These are phyloP conservation scores for Meriones unguiculatus DNA, from an alignment of 2,113 vertebrate species.

Conservation along the genomic window DNA sequence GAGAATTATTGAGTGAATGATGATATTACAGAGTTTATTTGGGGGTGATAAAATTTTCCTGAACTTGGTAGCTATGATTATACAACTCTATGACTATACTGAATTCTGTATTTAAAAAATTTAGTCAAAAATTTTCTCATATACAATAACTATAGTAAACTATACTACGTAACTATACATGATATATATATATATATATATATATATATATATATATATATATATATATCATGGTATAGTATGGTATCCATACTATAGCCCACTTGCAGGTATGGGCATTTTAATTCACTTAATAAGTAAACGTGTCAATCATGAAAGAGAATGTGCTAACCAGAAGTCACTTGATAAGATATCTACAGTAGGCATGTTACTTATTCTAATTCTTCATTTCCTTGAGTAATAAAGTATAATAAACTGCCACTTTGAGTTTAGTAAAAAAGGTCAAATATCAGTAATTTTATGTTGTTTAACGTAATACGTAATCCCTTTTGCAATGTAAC, in stretches of 20 bases:
- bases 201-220: too few species aligned
- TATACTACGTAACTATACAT: neutral
- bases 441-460: neutral
- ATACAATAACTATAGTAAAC: neutral
- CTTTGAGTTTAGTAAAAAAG: neutral
- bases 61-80: neutral
- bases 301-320: neutral
- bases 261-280: neutral
- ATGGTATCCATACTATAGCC: neutral
- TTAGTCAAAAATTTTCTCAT: neutral
- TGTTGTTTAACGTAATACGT: neutral
- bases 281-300: neutral
- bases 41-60: neutral
- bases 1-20: neutral
- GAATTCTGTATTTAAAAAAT: neutral
- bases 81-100: neutral
- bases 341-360: neutral
- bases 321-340: neutral
- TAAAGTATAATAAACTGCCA: neutral
- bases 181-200: too few species aligned
- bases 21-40: neutral
- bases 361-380: slow-evolving; percentile 20
- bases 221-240: too few species aligned
- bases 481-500: neutral
- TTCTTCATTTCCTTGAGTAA: slow-evolving; percentile 15